phyloP scores from a whole-genome alignment of 2,888 invertebrate genomes.

The Conchocele bisecta region DNA sequence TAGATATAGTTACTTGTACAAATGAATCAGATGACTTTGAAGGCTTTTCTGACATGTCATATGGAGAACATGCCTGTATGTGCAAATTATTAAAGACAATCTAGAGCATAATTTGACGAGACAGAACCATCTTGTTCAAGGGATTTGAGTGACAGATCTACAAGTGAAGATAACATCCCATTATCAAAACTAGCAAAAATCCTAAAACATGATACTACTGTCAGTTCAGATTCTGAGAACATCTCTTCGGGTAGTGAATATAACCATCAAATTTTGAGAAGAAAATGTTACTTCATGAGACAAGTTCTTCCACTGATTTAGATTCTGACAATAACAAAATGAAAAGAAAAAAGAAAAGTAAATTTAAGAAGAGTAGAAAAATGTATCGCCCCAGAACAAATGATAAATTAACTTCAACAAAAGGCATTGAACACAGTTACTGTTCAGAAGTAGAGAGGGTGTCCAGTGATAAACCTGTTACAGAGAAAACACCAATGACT shows the following conservation, averaged over 20 bases:
- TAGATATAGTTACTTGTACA: neutral
- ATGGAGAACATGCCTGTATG: no score
- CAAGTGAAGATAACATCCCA: conserved; percentile 18
- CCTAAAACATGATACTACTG: neutral
- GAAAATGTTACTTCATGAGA: conserved; percentile 6
- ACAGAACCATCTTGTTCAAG: no score
- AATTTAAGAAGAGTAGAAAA: neutral
- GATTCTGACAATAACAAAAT: conserved; percentile 1
- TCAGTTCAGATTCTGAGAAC: conserved; percentile 8
- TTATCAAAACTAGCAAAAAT: conserved; percentile 18
- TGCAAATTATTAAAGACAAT: conserved; percentile 8
- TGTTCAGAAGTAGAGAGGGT: neutral
- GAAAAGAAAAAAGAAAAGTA: conserved; percentile 9
- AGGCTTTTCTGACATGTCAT: conserved; percentile 15
- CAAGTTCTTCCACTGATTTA: conserved; percentile 19
- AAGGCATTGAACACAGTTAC: neutral
- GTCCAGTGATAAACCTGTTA: neutral
- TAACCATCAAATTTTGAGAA: conserved; percentile 10
- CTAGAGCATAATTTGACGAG: conserved; percentile 14
- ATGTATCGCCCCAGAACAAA: neutral
- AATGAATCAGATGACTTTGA: conserved; percentile 24
- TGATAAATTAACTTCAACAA: neutral
- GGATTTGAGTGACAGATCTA: no score
- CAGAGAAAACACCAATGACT: neutral
- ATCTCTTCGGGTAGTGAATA: conserved; percentile 23